Conservation (phyloP, 2,888 invertebrate species). For the Acleris emargana region DNA sequence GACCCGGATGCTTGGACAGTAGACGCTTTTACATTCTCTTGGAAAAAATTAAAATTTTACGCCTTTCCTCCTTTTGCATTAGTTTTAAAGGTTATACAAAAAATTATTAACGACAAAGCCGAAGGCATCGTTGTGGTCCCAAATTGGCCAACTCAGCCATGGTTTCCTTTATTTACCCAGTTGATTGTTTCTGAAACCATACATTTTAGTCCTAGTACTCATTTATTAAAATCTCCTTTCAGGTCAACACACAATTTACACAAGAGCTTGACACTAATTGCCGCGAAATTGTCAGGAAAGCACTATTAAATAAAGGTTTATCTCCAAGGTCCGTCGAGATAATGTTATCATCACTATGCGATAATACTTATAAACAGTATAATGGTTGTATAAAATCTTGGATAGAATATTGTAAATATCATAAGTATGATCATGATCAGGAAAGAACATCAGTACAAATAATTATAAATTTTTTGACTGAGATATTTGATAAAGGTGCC, state of each 20-base stretch:
- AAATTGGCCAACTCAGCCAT: too few relatives aligned
- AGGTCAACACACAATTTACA: conserved; percentile 23
- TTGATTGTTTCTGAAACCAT: conserved; percentile 26
- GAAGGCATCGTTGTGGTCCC: too few relatives aligned
- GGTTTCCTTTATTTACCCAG: conserved; percentile 32
- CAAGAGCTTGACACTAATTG: conserved; percentile 19
- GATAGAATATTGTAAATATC: neutral
- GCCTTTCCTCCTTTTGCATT: conserved; percentile 42
- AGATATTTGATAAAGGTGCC: conserved; percentile 17
- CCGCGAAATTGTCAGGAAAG: conserved; percentile 21
- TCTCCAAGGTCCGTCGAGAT: conserved; percentile 24
- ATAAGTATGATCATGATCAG: conserved; percentile 5
- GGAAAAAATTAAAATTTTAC: conserved; percentile 22
- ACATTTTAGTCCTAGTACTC: conserved; percentile 19
- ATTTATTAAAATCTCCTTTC: conserved; percentile 32
- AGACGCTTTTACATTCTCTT: conserved; percentile 33
- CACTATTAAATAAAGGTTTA: conserved; percentile 2
- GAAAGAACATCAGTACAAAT: conserved; percentile 7
- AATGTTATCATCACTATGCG: conserved; percentile 21
- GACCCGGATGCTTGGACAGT: conserved; percentile 29
- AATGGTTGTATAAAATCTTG: conserved; percentile 24
- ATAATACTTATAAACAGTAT: conserved; percentile 32
- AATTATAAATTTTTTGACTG: conserved; percentile 21
- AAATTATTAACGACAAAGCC: too few relatives aligned
- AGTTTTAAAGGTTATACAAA: conserved; percentile 4